A percentile compares a stretch with the other conserved stretches of the same genome.
Evolutionary conservation across 2,113 vertebrate species (phyloP).

Genomic region (Oncorhynchus tshawytscha): DNA sequence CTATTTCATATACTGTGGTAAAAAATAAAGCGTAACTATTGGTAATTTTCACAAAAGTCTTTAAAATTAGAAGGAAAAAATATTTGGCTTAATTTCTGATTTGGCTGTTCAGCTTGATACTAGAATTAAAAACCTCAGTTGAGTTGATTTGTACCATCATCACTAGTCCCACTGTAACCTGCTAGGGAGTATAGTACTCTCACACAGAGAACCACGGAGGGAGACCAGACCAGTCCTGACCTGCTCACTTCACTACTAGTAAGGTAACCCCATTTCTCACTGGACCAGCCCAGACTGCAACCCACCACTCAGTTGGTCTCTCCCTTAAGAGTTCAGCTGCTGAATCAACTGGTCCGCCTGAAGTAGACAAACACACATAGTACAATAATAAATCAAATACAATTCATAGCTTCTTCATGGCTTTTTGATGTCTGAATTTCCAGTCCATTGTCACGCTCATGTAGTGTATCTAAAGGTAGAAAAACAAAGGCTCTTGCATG

Average conservation of each 20-base stretch:
- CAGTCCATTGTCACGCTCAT: too few relatives aligned
- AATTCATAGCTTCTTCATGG: neutral
- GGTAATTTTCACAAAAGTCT: neutral
- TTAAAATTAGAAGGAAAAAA: neutral
- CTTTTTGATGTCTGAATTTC: too few relatives aligned
- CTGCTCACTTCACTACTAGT: neutral
- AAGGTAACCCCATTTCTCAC: neutral
- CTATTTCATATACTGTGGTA: too few relatives aligned
- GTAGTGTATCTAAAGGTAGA: too few relatives aligned
- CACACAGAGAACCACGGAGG: neutral
- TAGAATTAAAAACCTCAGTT: neutral
- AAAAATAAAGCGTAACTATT: neutral
- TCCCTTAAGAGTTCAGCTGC: conserved; percentile 64
- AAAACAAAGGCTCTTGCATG: too few relatives aligned
- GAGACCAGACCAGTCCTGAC: neutral
- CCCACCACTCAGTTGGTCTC: conserved; percentile 47
- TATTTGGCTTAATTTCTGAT: neutral
- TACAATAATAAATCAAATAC: neutral
- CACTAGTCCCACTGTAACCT: too few relatives aligned
- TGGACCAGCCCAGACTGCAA: neutral
- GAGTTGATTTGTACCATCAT: neutral
- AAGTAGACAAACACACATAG: conserved; percentile 21
- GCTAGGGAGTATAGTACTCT: neutral
- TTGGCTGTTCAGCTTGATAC: neutral
- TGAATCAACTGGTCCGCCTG: conserved; percentile 75